Evolutionary conservation across 2,888 invertebrate genomes (phyloP).

Genomic region (Celastrina argiolus): DNA sequence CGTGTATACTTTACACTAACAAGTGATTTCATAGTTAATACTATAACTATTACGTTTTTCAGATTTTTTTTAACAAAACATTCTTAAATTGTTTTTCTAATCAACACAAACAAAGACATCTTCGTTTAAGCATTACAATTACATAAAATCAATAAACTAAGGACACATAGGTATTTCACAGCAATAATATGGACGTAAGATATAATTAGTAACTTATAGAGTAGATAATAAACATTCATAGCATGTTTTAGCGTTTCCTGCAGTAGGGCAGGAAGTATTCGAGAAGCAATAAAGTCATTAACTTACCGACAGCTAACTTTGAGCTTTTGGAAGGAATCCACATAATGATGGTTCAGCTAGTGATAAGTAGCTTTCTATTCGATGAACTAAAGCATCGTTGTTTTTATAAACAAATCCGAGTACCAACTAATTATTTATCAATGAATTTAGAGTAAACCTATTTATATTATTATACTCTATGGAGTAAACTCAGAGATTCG

Average conservation of each 20-base stretch:
- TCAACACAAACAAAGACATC: slow-evolving; percentile 3
- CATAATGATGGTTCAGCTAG: slow-evolving; percentile 62
- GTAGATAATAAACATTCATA: slow-evolving; percentile 65
- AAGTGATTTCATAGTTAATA: not conserved
- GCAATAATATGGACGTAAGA: not conserved
- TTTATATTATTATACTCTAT: too few species aligned
- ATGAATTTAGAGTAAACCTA: not conserved
- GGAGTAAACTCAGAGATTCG: not conserved
- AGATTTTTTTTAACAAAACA: not conserved
- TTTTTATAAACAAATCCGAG: slow-evolving; percentile 22
- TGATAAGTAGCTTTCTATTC: slow-evolving; percentile 14
- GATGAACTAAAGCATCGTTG: slow-evolving; percentile 29
- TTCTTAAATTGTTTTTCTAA: not conserved
- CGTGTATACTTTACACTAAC: not conserved
- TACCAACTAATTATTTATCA: not conserved
- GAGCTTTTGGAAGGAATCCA: slow-evolving; percentile 86
- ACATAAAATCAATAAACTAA: slow-evolving; percentile 4
- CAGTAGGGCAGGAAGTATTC: slow-evolving; percentile 43
- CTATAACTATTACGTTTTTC: not conserved
- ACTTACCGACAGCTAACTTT: slow-evolving; percentile 87
- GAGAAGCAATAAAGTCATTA: slow-evolving; percentile 56
- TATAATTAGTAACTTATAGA: slow-evolving; percentile 35
- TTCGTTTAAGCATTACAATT: not conserved
- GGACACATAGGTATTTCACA: not conserved
- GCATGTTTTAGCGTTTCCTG: slow-evolving; percentile 67